phyloP scores from a whole-genome alignment of 2,888 invertebrate genomes.

The Erebia palarica region DNA sequence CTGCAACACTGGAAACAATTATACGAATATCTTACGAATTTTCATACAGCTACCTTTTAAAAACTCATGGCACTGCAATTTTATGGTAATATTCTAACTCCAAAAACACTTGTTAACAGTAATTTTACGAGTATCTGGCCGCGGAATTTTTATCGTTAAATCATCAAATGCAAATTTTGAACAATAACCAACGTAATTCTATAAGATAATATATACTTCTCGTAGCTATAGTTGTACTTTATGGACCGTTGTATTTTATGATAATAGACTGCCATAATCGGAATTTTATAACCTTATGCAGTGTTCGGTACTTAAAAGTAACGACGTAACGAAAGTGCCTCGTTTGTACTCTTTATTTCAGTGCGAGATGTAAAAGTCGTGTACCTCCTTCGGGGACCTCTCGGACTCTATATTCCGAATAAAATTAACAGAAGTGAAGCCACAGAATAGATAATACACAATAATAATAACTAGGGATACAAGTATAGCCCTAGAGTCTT shows the following conservation, averaged over 20 bases:
- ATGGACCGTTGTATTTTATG: slow-evolving; percentile 17
- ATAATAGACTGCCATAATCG: slow-evolving; percentile 12
- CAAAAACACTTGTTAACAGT: background rate
- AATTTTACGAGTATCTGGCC: background rate
- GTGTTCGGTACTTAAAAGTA: slow-evolving; percentile 17
- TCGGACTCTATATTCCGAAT: background rate
- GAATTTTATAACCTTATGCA: slow-evolving; percentile 9
- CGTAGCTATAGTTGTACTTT: background rate
- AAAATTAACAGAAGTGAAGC: too few species aligned
- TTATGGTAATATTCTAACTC: background rate
- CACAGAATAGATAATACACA: too few species aligned
- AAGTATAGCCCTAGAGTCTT: too few species aligned
- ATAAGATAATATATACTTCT: background rate
- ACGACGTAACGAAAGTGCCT: background rate
- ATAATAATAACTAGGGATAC: too few species aligned
- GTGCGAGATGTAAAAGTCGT: background rate
- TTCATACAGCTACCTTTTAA: background rate
- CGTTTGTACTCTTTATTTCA: background rate
- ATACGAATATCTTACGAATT: background rate
- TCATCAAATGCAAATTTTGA: slow-evolving; percentile 16
- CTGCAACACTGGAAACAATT: background rate
- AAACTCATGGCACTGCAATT: background rate
- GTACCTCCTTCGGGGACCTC: background rate
- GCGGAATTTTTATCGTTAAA: slow-evolving; percentile 9
- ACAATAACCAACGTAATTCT: slow-evolving; percentile 12